A percentile compares a stretch with the other conserved stretches of the same genome.
These are phyloP conservation scores for Ditula angustiorana DNA, from an alignment of 2,888 invertebrate species.

Conservation along the genomic window DNA sequence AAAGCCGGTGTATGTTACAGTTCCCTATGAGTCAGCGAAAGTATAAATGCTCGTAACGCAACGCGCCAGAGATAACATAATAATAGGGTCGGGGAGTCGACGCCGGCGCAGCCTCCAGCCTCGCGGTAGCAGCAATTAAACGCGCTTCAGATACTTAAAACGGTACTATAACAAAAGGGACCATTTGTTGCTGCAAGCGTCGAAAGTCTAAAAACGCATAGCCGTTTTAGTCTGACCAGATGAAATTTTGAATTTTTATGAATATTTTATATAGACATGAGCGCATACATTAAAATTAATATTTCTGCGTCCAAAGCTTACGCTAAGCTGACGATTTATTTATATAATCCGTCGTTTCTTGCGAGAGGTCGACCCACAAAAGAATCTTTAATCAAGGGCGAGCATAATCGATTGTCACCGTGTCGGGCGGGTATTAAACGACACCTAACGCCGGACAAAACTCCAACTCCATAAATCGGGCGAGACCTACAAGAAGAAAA, in stretches of 20 bases:
- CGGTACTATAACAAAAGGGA: slow-evolving; percentile 14
- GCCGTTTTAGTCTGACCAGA: background rate
- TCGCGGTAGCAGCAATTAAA: slow-evolving; percentile 37
- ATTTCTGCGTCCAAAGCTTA: slow-evolving; percentile 25
- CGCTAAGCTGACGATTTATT: slow-evolving; percentile 32
- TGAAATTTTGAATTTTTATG: slow-evolving; percentile 5
- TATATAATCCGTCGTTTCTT: slow-evolving; percentile 32
- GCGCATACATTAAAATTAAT: slow-evolving; percentile 31
- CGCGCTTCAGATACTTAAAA: slow-evolving; percentile 18
- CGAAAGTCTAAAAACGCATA: background rate
- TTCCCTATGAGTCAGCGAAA: slow-evolving; percentile 42
- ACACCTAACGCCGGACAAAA: slow-evolving; percentile 77
- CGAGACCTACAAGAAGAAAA: slow-evolving; percentile 74
- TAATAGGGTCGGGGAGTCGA: slow-evolving; percentile 49
- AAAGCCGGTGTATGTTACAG: slow-evolving; percentile 37
- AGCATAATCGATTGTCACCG: slow-evolving; percentile 78
- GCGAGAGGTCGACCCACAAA: slow-evolving; percentile 40
- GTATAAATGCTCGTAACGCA: slow-evolving; percentile 28
- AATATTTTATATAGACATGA: slow-evolving; percentile 24
- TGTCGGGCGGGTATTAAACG: slow-evolving; percentile 78
- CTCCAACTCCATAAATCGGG: slow-evolving; percentile 76
- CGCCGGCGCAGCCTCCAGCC: slow-evolving; percentile 48
- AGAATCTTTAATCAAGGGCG: slow-evolving; percentile 65
- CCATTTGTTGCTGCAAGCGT: background rate
- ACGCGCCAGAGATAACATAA: slow-evolving; percentile 43